These are phyloP conservation scores for Brachystomella parvula DNA, from an alignment of 1,140 invertebrate genomes.

Conservation along the genomic window DNA sequence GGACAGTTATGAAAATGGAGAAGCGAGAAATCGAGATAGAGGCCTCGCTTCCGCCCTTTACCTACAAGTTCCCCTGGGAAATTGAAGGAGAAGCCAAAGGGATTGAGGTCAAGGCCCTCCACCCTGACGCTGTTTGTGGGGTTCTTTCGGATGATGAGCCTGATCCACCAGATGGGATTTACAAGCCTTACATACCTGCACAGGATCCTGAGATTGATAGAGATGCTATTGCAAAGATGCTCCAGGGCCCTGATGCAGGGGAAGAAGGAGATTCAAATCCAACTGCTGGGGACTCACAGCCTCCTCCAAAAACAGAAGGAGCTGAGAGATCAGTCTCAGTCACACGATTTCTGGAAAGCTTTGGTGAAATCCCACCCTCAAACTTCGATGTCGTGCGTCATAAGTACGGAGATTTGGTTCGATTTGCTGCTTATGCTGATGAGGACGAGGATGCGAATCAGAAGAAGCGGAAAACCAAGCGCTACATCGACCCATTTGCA, in stretches of 20 bases:
- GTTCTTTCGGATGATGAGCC: not conserved
- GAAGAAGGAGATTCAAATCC: not conserved
- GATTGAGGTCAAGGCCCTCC: not conserved
- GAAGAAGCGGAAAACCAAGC: not conserved
- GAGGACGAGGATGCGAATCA: not conserved
- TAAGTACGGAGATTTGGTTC: constrained; percentile 24
- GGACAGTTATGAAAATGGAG: constrained; percentile 22
- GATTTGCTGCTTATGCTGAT: not conserved
- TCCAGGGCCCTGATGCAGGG: not conserved
- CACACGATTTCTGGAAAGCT: constrained; percentile 5
- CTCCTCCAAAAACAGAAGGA: too few species aligned
- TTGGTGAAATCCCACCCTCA: constrained; percentile 19
- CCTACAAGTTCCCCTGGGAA: constrained; percentile 22
- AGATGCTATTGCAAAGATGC: constrained; percentile 2
- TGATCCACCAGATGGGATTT: constrained; percentile 1
- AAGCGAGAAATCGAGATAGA: constrained; percentile 29
- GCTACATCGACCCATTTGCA: not conserved
- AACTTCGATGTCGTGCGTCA: constrained; percentile 30
- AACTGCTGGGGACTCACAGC: too few species aligned
- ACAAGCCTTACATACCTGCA: not conserved
- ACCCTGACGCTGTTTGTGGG: not conserved
- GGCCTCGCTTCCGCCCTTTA: constrained; percentile 17
- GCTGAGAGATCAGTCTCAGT: not conserved
- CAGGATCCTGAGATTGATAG: constrained; percentile 16
- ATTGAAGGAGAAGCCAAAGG: not conserved